phyloP scores from a whole-genome alignment of 1,140 invertebrate genomes.

The Zaprionus gabonicus region DNA sequence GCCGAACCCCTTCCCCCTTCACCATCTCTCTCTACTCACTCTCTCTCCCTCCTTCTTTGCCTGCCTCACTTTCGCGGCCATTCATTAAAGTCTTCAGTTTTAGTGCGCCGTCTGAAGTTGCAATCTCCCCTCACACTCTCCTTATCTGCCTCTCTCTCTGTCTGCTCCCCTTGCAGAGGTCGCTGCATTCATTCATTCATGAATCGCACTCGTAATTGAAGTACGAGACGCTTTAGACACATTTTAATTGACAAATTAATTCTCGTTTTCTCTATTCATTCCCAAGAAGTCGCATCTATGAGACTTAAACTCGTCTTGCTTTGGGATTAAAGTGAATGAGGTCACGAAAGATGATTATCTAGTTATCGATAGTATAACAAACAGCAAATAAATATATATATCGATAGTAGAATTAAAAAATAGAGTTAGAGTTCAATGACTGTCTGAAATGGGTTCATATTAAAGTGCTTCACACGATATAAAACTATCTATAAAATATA shows the following conservation, averaged over 20 bases:
- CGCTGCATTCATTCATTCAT: constrained; percentile 53
- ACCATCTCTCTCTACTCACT: neutral
- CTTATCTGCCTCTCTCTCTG: neutral
- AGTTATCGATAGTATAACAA: neutral
- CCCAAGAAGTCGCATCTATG: neutral
- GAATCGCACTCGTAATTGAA: constrained; percentile 60
- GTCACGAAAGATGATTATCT: neutral
- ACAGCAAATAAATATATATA: neutral
- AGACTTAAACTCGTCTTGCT: neutral
- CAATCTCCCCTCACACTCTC: neutral
- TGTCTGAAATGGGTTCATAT: neutral
- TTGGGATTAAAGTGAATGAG: neutral
- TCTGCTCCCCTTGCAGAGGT: neutral
- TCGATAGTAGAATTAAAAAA: neutral
- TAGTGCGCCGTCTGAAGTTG: constrained; percentile 13
- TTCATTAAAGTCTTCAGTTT: constrained; percentile 51
- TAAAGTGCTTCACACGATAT: too few species aligned
- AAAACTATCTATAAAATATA: neutral
- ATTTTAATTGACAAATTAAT: constrained; percentile 71
- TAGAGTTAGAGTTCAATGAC: neutral
- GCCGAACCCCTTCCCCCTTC: neutral
- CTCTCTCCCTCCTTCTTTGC: neutral
- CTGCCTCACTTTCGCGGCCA: constrained; percentile 17
- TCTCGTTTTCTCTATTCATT: constrained; percentile 14
- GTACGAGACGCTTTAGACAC: constrained; percentile 66